Conservation (phyloP, 2,797 vertebrate genomes). For the Pangasius djambal region DNA sequence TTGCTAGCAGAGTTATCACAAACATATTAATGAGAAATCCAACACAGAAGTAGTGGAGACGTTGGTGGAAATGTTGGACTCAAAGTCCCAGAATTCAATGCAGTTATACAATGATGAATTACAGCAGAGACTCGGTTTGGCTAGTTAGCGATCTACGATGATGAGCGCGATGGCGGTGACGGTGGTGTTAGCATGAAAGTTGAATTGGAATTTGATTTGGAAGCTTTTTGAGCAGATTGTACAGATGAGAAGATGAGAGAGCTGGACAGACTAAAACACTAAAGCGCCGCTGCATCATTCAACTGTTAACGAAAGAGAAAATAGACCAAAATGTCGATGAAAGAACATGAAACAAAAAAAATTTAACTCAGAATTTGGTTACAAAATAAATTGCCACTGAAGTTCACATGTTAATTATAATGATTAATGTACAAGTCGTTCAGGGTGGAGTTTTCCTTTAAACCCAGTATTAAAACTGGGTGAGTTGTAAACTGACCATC, state of each 20-base stretch:
- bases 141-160: neutral
- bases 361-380: no score
- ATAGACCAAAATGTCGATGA: neutral
- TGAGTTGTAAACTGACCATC: neutral
- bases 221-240: neutral
- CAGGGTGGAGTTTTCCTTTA: neutral
- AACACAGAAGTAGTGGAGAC: neutral
- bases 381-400: neutral
- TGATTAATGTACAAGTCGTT: no score
- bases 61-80: neutral
- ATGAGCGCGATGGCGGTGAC: neutral
- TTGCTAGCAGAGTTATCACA: neutral
- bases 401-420: neutral
- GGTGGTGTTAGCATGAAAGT: neutral
- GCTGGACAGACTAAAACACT: neutral
- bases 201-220: neutral
- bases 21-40: neutral
- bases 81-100: constrained; percentile 6
- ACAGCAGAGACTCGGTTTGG: neutral
- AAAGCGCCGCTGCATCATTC: neutral
- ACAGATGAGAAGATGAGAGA: neutral
- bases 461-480: neutral
- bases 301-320: neutral
- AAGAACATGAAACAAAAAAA: neutral
- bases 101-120: neutral